phyloP scores from a whole-genome alignment of 2,797 vertebrate genomes.

The Phataginus tricuspis region DNA sequence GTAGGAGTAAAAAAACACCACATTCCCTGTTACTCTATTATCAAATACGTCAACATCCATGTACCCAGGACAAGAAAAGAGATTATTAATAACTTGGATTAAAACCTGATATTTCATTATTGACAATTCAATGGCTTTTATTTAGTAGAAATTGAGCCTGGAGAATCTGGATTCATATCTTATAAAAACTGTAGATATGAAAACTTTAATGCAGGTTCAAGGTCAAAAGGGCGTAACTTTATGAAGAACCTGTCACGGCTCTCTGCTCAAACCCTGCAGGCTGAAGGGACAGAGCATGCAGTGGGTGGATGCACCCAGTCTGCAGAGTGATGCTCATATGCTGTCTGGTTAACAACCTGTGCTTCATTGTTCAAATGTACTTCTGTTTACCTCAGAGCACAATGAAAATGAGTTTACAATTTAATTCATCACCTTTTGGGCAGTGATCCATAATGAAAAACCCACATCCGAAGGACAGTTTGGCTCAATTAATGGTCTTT shows the following conservation, averaged over 20 bases:
- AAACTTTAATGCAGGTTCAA: conserved; percentile 7
- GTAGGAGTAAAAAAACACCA: not conserved
- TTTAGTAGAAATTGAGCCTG: conserved; percentile 35
- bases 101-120: conserved; percentile 72
- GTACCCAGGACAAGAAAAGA: conserved; percentile 63
- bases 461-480: conserved; percentile 82
- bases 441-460: conserved; percentile 80
- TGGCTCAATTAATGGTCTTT: conserved; percentile 79
- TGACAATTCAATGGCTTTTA: conserved; percentile 61
- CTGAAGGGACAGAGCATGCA: not conserved
- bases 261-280: not conserved
- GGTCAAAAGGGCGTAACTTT: conserved; percentile 58
- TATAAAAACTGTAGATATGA: not conserved
- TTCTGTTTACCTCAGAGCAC: conserved; percentile 76
- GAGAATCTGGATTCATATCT: not conserved
- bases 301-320: not conserved
- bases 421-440: conserved; percentile 83
- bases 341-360: conserved; percentile 64
- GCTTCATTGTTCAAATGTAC: conserved; percentile 78
- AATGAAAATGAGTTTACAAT: conserved; percentile 78
- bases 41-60: conserved; percentile 69
- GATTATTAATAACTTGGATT: conserved; percentile 79
- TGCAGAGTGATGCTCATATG: conserved; percentile 14
- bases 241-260: not conserved
- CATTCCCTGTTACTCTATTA: conserved; percentile 37